phyloP scores from a whole-genome alignment of 1,140 invertebrate genomes.

The Trichoplusia ni region DNA sequence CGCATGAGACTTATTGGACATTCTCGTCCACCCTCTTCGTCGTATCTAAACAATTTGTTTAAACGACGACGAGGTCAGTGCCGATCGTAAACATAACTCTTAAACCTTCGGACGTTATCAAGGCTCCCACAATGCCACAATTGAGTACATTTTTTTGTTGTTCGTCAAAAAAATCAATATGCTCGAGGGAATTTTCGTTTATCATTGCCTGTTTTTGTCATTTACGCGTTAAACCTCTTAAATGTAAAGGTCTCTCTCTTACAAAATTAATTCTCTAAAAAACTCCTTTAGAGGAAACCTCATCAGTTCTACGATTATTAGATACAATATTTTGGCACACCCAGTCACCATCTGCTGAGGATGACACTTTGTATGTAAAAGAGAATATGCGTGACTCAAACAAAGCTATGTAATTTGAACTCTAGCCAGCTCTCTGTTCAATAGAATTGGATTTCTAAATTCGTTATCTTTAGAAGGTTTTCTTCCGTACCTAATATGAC shows the following conservation, averaged over 20 bases:
- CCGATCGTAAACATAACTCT: conserved; percentile 3
- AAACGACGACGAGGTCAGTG: conserved; percentile 23
- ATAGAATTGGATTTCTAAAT: conserved; percentile 19
- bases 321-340: background rate
- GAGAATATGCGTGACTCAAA: conserved; percentile 20
- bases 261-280: background rate
- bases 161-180: background rate
- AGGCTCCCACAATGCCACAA: background rate
- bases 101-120: background rate
- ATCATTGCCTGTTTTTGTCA: no score
- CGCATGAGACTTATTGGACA: background rate
- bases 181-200: background rate
- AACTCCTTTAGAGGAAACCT: background rate
- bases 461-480: background rate
- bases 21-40: background rate
- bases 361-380: conserved; percentile 21
- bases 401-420: conserved; percentile 15
- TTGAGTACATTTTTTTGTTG: background rate
- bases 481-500: background rate
- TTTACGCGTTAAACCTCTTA: no score
- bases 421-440: conserved; percentile 9
- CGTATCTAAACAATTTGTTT: conserved; percentile 25
- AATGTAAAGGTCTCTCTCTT: no score
- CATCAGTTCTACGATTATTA: background rate
- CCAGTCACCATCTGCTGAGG: conserved; percentile 1